These are phyloP conservation scores for Onchidella celtica DNA, from an alignment of 2,888 invertebrate species.

Conservation along the genomic window DNA sequence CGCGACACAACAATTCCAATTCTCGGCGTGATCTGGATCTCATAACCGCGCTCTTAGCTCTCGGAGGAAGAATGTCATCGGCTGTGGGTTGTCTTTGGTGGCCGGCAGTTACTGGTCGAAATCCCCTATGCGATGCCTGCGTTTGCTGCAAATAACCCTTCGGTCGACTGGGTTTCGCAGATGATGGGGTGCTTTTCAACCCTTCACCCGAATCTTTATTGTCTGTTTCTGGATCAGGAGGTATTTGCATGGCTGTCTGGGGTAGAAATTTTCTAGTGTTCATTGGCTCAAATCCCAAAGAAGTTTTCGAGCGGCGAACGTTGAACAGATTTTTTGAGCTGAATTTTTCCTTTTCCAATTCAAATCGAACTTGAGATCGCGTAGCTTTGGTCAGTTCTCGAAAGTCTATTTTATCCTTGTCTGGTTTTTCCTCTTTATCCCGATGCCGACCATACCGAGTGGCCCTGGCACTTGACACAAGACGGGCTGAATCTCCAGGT, in stretches of 20 bases:
- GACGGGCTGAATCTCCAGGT: neutral
- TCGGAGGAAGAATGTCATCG: slow-evolving; percentile 21
- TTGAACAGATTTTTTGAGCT: slow-evolving; percentile 53
- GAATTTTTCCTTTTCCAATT: slow-evolving; percentile 47
- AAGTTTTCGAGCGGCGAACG: neutral
- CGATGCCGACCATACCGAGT: slow-evolving; percentile 16
- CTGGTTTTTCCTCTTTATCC: too few species aligned
- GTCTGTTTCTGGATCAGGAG: neutral
- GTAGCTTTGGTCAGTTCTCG: slow-evolving; percentile 7
- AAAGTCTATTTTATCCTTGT: neutral
- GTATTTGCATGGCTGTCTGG: neutral
- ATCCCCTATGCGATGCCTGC: neutral
- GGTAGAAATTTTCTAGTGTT: neutral
- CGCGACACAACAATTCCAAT: slow-evolving; percentile 41
- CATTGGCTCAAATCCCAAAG: neutral
- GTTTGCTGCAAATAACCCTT: too few species aligned
- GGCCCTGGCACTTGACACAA: neutral
- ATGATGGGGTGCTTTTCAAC: neutral
- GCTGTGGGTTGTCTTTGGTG: neutral
- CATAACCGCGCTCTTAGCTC: neutral
- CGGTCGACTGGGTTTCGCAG: neutral
- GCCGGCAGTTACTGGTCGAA: slow-evolving; percentile 41
- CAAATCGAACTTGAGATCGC: slow-evolving; percentile 34
- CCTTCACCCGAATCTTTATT: neutral
- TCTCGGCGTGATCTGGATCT: slow-evolving; percentile 49